Conservation (phyloP, 2,888 invertebrate species). For the Raillietiella orientalis region DNA sequence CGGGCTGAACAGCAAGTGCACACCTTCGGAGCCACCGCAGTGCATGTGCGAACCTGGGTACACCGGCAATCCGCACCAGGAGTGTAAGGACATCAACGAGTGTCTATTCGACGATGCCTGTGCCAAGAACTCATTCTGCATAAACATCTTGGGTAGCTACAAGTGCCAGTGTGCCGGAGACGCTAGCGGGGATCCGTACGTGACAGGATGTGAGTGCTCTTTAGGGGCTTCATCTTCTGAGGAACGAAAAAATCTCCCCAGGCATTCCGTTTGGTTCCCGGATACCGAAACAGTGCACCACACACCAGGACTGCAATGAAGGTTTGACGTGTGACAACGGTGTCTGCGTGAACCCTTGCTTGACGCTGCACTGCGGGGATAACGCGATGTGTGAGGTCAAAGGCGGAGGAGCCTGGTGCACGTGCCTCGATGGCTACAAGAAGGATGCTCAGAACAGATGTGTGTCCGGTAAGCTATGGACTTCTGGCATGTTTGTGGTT, state of each 20-base stretch:
- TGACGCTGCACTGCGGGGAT: constrained; percentile 36
- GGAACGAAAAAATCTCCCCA: neutral
- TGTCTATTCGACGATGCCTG: constrained; percentile 42
- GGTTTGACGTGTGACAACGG: constrained; percentile 43
- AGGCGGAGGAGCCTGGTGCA: constrained; percentile 59
- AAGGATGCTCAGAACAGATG: constrained; percentile 49
- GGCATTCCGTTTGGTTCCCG: neutral
- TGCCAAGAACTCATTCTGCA: constrained; percentile 54
- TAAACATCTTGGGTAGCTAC: constrained; percentile 54
- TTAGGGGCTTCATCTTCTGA: neutral
- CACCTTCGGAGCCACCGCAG: constrained; percentile 50
- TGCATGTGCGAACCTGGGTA: constrained; percentile 62
- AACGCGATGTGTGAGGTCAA: constrained; percentile 63
- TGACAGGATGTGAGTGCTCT: constrained; percentile 31
- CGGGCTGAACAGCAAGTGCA: constrained; percentile 63
- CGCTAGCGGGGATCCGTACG: constrained; percentile 52
- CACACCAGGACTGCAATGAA: constrained; percentile 47
- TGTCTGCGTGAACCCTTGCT: constrained; percentile 48
- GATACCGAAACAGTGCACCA: neutral
- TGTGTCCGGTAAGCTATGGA: constrained; percentile 27
- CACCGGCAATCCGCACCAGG: constrained; percentile 50
- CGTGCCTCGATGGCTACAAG: constrained; percentile 45
- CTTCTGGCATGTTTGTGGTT: no score
- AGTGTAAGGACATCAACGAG: constrained; percentile 57
- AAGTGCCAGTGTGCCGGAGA: constrained; percentile 51